Evolutionary conservation across 1,140 invertebrate genomes (phyloP).

Genomic region (Colletes latitarsis): DNA sequence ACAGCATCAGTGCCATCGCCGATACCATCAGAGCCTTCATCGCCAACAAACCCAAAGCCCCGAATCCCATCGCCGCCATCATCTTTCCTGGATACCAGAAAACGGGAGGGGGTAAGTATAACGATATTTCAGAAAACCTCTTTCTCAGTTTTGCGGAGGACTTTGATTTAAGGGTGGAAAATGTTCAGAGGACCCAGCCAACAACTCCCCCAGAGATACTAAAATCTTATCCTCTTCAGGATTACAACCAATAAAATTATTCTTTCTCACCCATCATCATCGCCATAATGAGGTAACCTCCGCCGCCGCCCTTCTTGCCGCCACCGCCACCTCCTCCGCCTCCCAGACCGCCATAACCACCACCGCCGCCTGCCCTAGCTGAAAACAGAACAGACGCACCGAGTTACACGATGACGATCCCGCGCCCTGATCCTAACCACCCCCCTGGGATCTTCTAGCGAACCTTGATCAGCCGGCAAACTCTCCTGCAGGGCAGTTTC

Average conservation of each 20-base stretch:
- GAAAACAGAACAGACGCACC: slow-evolving; percentile 50
- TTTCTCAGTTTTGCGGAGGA: no score
- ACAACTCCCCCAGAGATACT: no score
- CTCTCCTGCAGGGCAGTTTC: slow-evolving; percentile 69
- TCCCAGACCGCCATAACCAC: slow-evolving; percentile 34
- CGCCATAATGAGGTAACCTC: slow-evolving; percentile 83
- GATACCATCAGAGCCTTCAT: slow-evolving; percentile 87
- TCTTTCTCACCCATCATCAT: slow-evolving; percentile 86
- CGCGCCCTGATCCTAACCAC: not conserved
- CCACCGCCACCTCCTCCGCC: slow-evolving; percentile 57
- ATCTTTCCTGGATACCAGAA: slow-evolving; percentile 78
- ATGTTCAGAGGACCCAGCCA: no score
- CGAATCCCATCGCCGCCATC: slow-evolving; percentile 87
- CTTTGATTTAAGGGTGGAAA: no score
- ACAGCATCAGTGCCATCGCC: slow-evolving; percentile 87
- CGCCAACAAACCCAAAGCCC: slow-evolving; percentile 86
- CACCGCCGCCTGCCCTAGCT: slow-evolving; percentile 53
- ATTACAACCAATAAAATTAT: not conserved
- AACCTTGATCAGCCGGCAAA: slow-evolving; percentile 64
- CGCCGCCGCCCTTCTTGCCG: slow-evolving; percentile 78
- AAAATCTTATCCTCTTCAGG: not conserved
- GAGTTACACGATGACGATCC: not conserved
- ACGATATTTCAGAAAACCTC: not conserved
- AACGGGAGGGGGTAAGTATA: not conserved
- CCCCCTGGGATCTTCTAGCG: slow-evolving; percentile 35